Conservation (phyloP, 2,113 vertebrate species). For the Phaetusa simplex region DNA sequence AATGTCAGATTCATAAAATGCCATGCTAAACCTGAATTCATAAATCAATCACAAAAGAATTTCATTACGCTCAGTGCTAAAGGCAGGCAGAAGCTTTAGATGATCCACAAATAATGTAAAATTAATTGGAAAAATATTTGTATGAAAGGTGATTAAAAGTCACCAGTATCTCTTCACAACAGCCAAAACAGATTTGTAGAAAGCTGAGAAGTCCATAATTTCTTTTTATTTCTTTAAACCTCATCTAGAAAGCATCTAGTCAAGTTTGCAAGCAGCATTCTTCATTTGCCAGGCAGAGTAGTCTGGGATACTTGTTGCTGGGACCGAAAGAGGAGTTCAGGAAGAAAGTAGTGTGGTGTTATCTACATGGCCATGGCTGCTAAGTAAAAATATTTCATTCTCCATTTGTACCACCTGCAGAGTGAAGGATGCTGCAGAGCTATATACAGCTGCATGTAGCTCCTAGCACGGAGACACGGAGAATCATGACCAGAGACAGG, state of each 20-base stretch:
- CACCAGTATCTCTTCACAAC: background rate
- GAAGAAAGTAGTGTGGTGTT: background rate
- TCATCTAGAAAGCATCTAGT: background rate
- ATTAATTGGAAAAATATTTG: background rate
- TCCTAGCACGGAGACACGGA: background rate
- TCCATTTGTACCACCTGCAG: background rate
- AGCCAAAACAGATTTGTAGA: background rate
- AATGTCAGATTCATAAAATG: conserved; percentile 9
- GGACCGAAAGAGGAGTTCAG: background rate
- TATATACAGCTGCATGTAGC: background rate
- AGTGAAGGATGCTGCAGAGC: background rate
- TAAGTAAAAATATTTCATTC: background rate
- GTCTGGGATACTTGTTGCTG: background rate
- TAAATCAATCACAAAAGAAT: background rate
- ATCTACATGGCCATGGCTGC: background rate
- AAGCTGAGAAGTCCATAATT: background rate
- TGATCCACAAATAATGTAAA: background rate
- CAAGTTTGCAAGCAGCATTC: background rate
- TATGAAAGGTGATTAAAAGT: background rate
- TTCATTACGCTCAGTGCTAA: background rate
- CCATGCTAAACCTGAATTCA: background rate
- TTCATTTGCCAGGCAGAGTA: background rate
- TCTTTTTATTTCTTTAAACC: background rate
- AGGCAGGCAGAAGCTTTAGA: background rate
- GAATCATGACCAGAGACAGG: background rate